A percentile compares a stretch with the other conserved stretches of the same genome.
Evolutionary conservation across 2,113 vertebrate genomes (phyloP).

Genomic region (Thermophis baileyi): DNA sequence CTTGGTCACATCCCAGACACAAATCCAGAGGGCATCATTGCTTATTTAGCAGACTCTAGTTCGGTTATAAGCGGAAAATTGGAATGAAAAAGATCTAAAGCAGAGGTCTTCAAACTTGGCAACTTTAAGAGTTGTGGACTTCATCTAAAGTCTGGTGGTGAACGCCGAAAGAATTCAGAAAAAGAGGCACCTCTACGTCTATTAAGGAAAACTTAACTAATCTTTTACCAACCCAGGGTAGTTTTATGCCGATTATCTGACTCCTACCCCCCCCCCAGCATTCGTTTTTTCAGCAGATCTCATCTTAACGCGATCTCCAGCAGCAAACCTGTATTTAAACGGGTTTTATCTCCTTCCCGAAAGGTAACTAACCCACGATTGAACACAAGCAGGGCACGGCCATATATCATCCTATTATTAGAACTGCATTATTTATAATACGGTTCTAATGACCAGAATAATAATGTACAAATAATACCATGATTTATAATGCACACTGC

Average conservation of each 20-base stretch:
- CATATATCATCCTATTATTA: not conserved
- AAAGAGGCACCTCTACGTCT: not conserved
- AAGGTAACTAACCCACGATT: not conserved
- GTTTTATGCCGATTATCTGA: not conserved
- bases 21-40: not conserved
- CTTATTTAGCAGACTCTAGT: not conserved
- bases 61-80: not conserved
- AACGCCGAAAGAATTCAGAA: not conserved
- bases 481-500: not conserved
- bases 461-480: too few species aligned
- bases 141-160: not conserved
- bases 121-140: too few species aligned
- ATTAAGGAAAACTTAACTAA: not conserved
- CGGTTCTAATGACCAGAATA: too few species aligned
- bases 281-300: not conserved
- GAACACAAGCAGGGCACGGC: not conserved
- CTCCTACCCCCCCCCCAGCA: fast-evolving
- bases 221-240: not conserved
- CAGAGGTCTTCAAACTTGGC: too few species aligned
- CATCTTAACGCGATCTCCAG: not conserved
- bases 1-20: not conserved
- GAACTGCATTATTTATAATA: too few species aligned
- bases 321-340: not conserved
- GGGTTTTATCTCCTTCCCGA: not conserved
- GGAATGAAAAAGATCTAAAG: not conserved